Evolutionary conservation across 2,888 invertebrate species (phyloP), one percentile per base, ranked within the genome.

Genomic region (Stenotaenia linearis): DNA sequence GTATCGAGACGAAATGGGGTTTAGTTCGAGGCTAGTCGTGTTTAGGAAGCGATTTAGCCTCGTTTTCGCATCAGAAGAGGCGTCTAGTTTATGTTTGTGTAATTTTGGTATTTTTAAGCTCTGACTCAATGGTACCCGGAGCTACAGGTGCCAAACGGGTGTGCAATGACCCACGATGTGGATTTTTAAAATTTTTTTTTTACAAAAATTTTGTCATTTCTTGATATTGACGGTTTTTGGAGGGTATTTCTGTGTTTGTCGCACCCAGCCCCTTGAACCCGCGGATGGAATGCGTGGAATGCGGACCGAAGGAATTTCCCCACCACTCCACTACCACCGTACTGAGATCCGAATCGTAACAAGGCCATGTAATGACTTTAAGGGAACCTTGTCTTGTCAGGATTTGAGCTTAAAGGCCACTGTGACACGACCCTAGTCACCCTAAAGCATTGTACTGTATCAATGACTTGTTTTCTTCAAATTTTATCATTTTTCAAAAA

Each of bases 221-320:
- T n/a, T n/a, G n/a, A n/a, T n/a, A n/a, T n/a, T n/a, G n/a, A n/a
- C n/a, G n/a, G n/a, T n/a, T n/a, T n/a, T n/a, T n/a, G n/a, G n/a
- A 69, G 25, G 69, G 28, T n/a, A 69, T 69, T 25, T 69, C 12
- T 69, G 23, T 69, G 23, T 69, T 69, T 28, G 28, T 28, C 25
- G 23, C 69, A 28, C 25, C 69, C 69, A 69, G 69, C 69, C 69
- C 69, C 69, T 69, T 69, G 69, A 69, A 69, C 69, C 69, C 69
- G 12, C 69, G 69, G 28, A 25, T 28, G 28, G 69, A 25, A 69
- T 69, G 10, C 69, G 69, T 0, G 69, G 69, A 69, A 69, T 69
- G 69, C 69, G 69, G 69, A 69, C 69, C 9, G 28, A 69, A 69
- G 69, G 69, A 69, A 69, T 69, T 69, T 69, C 69, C 69, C 69